Conservation (phyloP, 2,888 invertebrate species). For the Callyntrura guangdongensis region DNA sequence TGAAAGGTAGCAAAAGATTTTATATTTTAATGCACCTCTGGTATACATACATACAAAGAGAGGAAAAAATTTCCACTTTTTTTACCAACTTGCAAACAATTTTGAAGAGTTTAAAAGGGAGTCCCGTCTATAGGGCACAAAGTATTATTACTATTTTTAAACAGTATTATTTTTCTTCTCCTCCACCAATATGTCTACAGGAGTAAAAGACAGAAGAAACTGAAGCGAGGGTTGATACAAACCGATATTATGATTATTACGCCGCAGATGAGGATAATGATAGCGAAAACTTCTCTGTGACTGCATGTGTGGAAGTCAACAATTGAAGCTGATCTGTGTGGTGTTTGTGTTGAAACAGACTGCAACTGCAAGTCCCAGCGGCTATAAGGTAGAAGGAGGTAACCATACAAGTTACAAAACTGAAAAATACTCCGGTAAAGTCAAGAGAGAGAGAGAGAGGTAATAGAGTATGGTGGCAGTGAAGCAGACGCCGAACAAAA, state of each 20-base stretch:
- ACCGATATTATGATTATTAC: neutral
- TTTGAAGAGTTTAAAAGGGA: slow-evolving; percentile 4
- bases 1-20: slow-evolving; percentile 48
- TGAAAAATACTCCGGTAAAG: neutral
- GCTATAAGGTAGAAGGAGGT: slow-evolving; percentile 31
- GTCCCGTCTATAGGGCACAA: neutral
- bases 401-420: neutral
- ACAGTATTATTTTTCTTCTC: too few relatives aligned
- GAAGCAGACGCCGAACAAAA: slow-evolving; percentile 59
- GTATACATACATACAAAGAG: neutral
- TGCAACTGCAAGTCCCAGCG: slow-evolving; percentile 29
- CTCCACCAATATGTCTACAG: neutral
- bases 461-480: slow-evolving; percentile 20
- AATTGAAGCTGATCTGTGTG: slow-evolving; percentile 38
- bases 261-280: neutral
- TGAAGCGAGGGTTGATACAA: neutral
- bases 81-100: slow-evolving; percentile 33
- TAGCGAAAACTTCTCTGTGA: slow-evolving; percentile 3
- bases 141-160: slow-evolving; percentile 5
- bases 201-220: neutral
- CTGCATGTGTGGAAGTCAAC: neutral
- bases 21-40: slow-evolving; percentile 59
- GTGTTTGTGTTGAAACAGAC: slow-evolving; percentile 15
- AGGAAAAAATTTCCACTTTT: slow-evolving; percentile 40
- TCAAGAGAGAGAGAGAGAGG: neutral